phyloP scores from a whole-genome alignment of 1,140 invertebrate species.

The Halotydeus destructor region DNA sequence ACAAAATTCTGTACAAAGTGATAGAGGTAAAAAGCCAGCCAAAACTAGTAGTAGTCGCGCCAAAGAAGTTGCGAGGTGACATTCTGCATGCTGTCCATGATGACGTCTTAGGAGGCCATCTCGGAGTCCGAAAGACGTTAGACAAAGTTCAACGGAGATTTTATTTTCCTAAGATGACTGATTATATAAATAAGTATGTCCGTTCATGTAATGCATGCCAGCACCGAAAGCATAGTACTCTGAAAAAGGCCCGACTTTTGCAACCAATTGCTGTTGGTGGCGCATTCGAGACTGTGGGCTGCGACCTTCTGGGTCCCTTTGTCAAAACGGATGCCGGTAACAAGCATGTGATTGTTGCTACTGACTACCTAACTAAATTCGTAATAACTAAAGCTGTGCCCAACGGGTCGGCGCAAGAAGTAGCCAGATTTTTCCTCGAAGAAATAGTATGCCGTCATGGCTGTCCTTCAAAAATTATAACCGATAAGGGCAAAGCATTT shows the following conservation, averaged over 20 bases:
- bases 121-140: constrained; percentile 16
- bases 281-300: constrained; percentile 19
- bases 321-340: constrained; percentile 16
- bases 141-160: constrained; percentile 12
- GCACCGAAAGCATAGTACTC: constrained; percentile 9
- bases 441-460: constrained; percentile 15
- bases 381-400: constrained; percentile 16
- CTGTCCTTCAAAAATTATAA: constrained; percentile 12
- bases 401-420: constrained; percentile 16
- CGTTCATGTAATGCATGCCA: constrained; percentile 16
- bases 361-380: constrained; percentile 22
- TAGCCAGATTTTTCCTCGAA: constrained; percentile 18
- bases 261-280: constrained; percentile 9
- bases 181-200: constrained; percentile 12
- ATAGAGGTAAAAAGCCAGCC: no score
- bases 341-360: constrained; percentile 18
- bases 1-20: no score
- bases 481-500: constrained; percentile 16
- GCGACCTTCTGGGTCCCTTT: constrained; percentile 21
- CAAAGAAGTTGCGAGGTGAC: not conserved
- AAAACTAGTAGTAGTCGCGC: no score
- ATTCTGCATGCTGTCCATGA: constrained; percentile 12
- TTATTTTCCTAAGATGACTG: constrained; percentile 15
- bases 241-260: constrained; percentile 3
- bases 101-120: constrained; percentile 13